Percentiles rank a stretch among this genome's conserved stretches.
Evolutionary conservation across 2,113 vertebrate species (phyloP).

Genomic region (Butorides virescens): DNA sequence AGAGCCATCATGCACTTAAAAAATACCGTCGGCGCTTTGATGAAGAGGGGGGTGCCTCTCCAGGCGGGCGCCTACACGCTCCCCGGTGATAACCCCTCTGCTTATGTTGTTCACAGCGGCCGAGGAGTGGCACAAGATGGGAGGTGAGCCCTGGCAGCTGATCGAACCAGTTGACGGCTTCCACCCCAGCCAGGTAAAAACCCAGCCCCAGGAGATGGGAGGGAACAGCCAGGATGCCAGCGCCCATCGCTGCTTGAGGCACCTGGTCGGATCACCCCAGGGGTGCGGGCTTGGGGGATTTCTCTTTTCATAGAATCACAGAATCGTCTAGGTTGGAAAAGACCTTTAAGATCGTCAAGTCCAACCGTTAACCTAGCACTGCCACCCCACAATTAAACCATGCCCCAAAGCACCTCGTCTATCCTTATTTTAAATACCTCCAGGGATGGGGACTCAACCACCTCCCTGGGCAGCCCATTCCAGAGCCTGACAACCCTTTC

Average conservation of each 20-base stretch:
- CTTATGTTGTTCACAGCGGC: constrained; percentile 32
- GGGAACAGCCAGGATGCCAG: background rate
- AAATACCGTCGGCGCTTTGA: background rate
- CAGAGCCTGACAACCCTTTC: no score
- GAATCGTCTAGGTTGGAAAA: no score
- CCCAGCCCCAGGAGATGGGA: fast-evolving
- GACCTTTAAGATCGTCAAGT: no score
- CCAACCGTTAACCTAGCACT: no score
- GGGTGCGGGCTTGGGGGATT: no score
- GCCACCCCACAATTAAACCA: no score
- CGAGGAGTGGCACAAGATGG: constrained; percentile 65
- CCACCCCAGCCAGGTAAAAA: constrained; percentile 77
- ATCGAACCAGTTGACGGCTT: constrained; percentile 76
- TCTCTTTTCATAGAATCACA: background rate
- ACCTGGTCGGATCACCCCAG: fast-evolving
- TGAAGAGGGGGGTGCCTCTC: background rate
- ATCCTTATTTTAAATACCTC: no score
- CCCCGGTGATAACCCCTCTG: background rate
- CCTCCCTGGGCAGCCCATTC: no score
- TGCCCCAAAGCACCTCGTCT: no score
- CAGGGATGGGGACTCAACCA: no score
- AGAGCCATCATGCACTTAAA: background rate
- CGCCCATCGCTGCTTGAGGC: fast-evolving
- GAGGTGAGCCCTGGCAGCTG: constrained; percentile 76
- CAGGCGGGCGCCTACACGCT: fast-evolving